Evolutionary conservation across 2,113 vertebrate genomes (phyloP), one percentile per base, ranked within the genome.

Genomic region (Pseudonaja textilis): DNA sequence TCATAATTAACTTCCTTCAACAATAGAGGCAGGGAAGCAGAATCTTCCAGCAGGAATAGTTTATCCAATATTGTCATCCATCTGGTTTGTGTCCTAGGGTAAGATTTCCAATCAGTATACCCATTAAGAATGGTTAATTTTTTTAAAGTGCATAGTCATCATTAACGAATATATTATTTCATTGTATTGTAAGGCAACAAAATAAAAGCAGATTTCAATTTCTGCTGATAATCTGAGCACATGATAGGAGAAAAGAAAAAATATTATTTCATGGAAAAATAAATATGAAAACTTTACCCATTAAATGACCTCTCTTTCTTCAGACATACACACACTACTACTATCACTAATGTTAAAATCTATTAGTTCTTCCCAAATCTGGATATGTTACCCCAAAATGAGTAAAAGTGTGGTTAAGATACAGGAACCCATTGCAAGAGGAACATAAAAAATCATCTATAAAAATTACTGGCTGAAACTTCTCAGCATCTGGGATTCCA

Each of bases 1-100:
- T 97, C 96, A 98, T 97, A 97, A 98, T 98, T 93, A 98, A 97
- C 97, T 97, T 90, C 95, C 97, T 94, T 96, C 94, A 96, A 97
- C 96, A 96, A 96, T 96, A 96, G 95, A 97, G 96, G 96, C 96
- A 97, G 96, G 94, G 96, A 96, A 97, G 97, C 96, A 97, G 96
- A 98, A 96, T 97, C 94, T 96, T 92, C 42, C 90, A 95, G 96
- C 95, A 96, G 85, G 89, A 97, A 96, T 50, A 97, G 95, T 95
- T 97, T 95, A 97, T 96, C 94, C 97, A 96, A 97, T 87, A 95
- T 95, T 89, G 90, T 95, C 93, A 94, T 91, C 97, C 97, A 98
- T 97, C 96, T 97, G 97, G 87, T 97, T 97, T 56, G 25, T 91
- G 96, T 96, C 94, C 93, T 8, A 96, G 96, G 95, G 97, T 97